Base-by-base conservation (phyloP, 1,140 invertebrate genomes). In the Idris sp. region DNA sequence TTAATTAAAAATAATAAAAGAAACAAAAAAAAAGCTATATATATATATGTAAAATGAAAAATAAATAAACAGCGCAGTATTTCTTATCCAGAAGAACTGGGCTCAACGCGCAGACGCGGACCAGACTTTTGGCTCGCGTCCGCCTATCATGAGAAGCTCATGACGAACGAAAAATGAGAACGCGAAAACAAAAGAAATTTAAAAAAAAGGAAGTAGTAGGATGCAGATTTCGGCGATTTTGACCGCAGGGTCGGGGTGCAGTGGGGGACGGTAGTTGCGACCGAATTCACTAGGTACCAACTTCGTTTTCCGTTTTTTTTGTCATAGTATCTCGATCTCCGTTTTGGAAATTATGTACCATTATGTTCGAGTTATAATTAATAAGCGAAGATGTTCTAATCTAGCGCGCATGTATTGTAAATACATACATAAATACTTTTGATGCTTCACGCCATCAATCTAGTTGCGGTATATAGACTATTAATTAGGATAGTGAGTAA, bases 361-460 rank as follows among this genome's bases (percentile, higher is more conserved):
- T n/a, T n/a, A 22, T 2, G 19, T 6, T 22, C 19, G 19, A 22
- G 19, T n/a, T n/a, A n/a, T n/a, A n/a, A n/a, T n/a, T 6, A 22
- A 59, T 11, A 44, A 48, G 9, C 35, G 28, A 36, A 44, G 2
- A 36, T 16, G 11, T 26, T 13, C 16, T 44, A 16, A 9, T 13
- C 38, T 72, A 64, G 44, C 40, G 68, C 59, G 79, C 79, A 79
- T 83, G 75, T 74, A 58, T 79, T 83, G 79, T 83, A 83, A 72
- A 81, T 83, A 83, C 78, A 38, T 43, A 48, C 10, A 16, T 19
- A 18, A 14, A 40, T 11, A 35, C 80, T 75, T 79, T 80, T 51
- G 58, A 81, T 78, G 81, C 80, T 83, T 83, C 64, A 79, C 59
- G 69, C 71, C 76, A 76, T 74, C 38, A 49, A 49, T 49, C 22